Evolutionary conservation across 2,888 invertebrate species (phyloP).

Genomic region (Synanthedon myopaeformis): DNA sequence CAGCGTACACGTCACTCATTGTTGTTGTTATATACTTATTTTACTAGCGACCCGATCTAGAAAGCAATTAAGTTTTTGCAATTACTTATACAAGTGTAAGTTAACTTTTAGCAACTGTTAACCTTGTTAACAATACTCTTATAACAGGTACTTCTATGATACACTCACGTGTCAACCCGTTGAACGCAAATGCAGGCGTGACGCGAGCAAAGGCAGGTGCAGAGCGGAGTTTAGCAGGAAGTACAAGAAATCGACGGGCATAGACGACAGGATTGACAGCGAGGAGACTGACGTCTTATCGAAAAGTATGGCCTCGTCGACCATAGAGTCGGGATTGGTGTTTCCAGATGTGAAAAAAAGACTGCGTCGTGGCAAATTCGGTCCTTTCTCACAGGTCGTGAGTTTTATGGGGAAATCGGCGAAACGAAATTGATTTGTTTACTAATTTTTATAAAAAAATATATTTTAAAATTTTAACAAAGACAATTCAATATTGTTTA

Average conservation of each 20-base stretch:
- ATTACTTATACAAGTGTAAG: too few relatives aligned
- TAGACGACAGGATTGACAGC: slow-evolving; percentile 40
- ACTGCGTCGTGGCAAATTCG: slow-evolving; percentile 38
- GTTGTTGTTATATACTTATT: too few relatives aligned
- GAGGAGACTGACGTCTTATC: slow-evolving; percentile 32
- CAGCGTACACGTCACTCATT: too few relatives aligned
- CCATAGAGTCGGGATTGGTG: slow-evolving; percentile 26
- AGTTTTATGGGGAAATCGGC: slow-evolving; percentile 55
- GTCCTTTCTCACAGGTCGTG: slow-evolving; percentile 50
- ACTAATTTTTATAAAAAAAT: too few relatives aligned
- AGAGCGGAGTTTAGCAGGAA: slow-evolving; percentile 29
- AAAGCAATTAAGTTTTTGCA: too few relatives aligned
- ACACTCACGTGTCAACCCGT: slow-evolving; percentile 45
- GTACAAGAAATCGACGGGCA: slow-evolving; percentile 31
- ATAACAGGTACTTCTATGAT: slow-evolving; percentile 42
- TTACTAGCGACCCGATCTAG: too few relatives aligned
- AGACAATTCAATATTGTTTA: too few relatives aligned
- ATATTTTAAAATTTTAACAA: too few relatives aligned
- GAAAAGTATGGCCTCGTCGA: slow-evolving; percentile 39
- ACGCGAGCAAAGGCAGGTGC: slow-evolving; percentile 15
- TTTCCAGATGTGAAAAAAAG: slow-evolving; percentile 42
- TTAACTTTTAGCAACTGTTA: too few relatives aligned
- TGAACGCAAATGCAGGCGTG: slow-evolving; percentile 20
- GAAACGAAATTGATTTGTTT: slow-evolving; percentile 37
- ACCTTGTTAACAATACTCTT: too few relatives aligned